These are phyloP conservation scores for Henricia sp. DNA, from an alignment of 53 echinoderm and acorn worm species.

Conservation along the genomic window DNA sequence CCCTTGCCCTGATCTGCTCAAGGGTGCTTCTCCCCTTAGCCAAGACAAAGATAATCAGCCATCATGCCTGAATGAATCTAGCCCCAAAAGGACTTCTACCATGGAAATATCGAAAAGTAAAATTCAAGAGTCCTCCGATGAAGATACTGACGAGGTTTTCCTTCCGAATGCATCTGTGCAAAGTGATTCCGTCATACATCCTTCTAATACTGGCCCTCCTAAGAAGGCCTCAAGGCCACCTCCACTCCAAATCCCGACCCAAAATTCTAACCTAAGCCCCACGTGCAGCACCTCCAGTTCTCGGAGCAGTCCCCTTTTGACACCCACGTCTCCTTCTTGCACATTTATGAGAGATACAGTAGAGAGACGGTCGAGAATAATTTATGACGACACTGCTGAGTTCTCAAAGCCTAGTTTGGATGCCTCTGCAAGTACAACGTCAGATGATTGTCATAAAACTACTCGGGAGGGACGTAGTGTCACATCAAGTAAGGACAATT, in stretches of 20 bases:
- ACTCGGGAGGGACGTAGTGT: no score
- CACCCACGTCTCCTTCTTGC: constrained; percentile 27
- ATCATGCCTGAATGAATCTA: no score
- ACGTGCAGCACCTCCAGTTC: constrained; percentile 3
- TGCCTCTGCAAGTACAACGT: not conserved
- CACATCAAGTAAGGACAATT: no score
- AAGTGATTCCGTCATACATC: not conserved
- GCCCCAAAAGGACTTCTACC: no score
- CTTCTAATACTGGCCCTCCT: not conserved
- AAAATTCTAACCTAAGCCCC: not conserved
- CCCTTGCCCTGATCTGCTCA: constrained; percentile 32
- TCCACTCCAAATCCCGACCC: constrained; percentile 2
- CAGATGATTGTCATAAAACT: no score
- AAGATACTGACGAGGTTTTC: constrained; percentile 57
- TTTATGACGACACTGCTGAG: constrained; percentile 55
- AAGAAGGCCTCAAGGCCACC: not conserved
- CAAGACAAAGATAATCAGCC: not conserved
- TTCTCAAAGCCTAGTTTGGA: constrained; percentile 18
- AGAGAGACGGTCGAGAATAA: constrained; percentile 51
- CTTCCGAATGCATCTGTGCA: constrained; percentile 19
- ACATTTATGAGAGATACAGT: constrained; percentile 34
- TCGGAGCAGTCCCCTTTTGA: not conserved
- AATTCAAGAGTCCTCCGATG: constrained; percentile 12
- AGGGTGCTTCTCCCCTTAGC: constrained; percentile 33
- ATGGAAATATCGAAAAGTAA: not conserved